phyloP scores from a whole-genome alignment of 2,888 invertebrate genomes.

The Silvanus unidentatus region DNA sequence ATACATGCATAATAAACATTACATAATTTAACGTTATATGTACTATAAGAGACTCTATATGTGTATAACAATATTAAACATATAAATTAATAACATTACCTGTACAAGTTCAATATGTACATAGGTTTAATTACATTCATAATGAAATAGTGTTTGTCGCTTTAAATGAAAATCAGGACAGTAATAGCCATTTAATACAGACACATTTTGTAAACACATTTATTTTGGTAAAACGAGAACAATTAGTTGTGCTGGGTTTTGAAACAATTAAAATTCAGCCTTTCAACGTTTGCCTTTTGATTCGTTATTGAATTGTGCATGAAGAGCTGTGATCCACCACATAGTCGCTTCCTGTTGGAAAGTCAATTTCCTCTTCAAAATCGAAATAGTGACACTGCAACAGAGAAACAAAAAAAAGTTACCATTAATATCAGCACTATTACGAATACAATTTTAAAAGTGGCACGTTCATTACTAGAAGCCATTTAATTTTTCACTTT shows the following conservation, averaged over 20 bases:
- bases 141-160: too few relatives aligned
- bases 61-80: too few relatives aligned
- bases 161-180: neutral
- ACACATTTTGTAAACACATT: neutral
- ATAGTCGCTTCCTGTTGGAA: constrained; percentile 35
- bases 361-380: constrained; percentile 44
- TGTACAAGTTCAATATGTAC: too few relatives aligned
- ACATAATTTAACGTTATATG: neutral
- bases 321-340: constrained; percentile 41
- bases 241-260: too few relatives aligned
- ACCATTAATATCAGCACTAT: constrained; percentile 8
- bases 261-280: neutral
- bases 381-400: constrained; percentile 45
- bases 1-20: too few relatives aligned
- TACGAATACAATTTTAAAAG: neutral
- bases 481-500: too few relatives aligned
- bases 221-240: neutral
- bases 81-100: too few relatives aligned
- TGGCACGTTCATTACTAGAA: too few relatives aligned
- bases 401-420: too few relatives aligned
- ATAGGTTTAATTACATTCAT: too few relatives aligned
- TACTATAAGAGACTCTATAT: too few relatives aligned
- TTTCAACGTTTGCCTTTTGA: neutral
- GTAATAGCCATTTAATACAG: too few relatives aligned
- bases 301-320: constrained; percentile 43